phyloP scores from a whole-genome alignment of 2,888 invertebrate genomes.

The Andrena haemorrhoa region DNA sequence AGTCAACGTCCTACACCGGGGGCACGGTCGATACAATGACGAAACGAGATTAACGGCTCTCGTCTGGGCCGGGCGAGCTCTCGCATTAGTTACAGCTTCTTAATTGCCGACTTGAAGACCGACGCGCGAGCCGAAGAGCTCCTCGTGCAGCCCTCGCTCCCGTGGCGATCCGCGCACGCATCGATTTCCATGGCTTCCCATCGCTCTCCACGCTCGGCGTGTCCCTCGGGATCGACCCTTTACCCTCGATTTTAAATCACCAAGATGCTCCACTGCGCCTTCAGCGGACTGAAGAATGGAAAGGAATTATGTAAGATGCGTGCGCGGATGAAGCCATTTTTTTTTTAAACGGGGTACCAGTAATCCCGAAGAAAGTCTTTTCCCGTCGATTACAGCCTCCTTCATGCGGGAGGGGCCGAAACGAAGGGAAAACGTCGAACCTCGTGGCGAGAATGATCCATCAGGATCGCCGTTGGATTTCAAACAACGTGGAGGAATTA shows the following conservation, averaged over 20 bases:
- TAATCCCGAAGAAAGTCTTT: conserved; percentile 19
- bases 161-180: conserved; percentile 39
- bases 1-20: conserved; percentile 64
- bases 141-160: conserved; percentile 29
- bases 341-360: neutral
- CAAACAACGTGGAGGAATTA: conserved; percentile 16
- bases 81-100: conserved; percentile 66
- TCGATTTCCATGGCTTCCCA: conserved; percentile 55
- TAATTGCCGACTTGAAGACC: conserved; percentile 68
- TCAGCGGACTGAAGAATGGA: neutral
- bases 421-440: conserved; percentile 38
- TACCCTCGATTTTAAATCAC: conserved; percentile 10
- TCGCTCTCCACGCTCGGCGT: conserved; percentile 34
- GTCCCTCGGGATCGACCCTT: conserved; percentile 1
- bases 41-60: conserved; percentile 70
- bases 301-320: neutral
- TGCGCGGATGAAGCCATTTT: neutral
- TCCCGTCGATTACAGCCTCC: neutral
- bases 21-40: conserved; percentile 64
- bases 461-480: conserved; percentile 34
- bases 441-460: conserved; percentile 44
- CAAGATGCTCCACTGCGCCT: no score
- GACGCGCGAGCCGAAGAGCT: conserved; percentile 39
- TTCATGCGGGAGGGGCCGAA: conserved; percentile 18
- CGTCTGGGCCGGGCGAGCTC: conserved; percentile 40